Evolutionary conservation across 2,888 invertebrate species (phyloP).

Genomic region (Nysson spinosus): DNA sequence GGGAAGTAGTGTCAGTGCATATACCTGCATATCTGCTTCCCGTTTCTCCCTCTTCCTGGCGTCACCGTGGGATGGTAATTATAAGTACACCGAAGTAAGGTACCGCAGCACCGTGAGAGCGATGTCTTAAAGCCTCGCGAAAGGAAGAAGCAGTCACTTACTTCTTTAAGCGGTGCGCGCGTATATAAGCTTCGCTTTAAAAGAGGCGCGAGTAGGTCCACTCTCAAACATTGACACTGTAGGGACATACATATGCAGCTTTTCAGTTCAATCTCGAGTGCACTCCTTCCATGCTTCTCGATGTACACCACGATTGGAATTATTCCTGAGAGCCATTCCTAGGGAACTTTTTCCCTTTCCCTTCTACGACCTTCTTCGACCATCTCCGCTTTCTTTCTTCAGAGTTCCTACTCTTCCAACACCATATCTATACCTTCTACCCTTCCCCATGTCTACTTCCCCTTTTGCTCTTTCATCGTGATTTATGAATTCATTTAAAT

Average conservation of each 20-base stretch:
- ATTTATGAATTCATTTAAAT: constrained; percentile 10
- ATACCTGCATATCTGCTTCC: constrained; percentile 27
- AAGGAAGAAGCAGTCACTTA: constrained; percentile 27
- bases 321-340: constrained; percentile 24
- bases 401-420: background rate
- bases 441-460: background rate
- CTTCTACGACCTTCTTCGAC: background rate
- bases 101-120: constrained; percentile 48
- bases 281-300: constrained; percentile 21
- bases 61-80: constrained; percentile 50
- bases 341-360: background rate
- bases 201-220: constrained; percentile 39
- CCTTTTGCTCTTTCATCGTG: constrained; percentile 2
- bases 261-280: constrained; percentile 38
- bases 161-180: constrained; percentile 36
- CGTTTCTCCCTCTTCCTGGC: constrained; percentile 41
- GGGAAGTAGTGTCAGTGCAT: background rate
- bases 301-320: constrained; percentile 31
- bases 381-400: background rate
- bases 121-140: constrained; percentile 42
- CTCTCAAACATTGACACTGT: constrained; percentile 30
- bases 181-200: constrained; percentile 26
- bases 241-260: constrained; percentile 25
- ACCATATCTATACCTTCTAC: background rate
- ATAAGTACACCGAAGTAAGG: constrained; percentile 48